Evolutionary conservation across 2,888 invertebrate genomes (phyloP), one percentile per base, ranked within the genome.

Genomic region (Cecidostiba fungosa): DNA sequence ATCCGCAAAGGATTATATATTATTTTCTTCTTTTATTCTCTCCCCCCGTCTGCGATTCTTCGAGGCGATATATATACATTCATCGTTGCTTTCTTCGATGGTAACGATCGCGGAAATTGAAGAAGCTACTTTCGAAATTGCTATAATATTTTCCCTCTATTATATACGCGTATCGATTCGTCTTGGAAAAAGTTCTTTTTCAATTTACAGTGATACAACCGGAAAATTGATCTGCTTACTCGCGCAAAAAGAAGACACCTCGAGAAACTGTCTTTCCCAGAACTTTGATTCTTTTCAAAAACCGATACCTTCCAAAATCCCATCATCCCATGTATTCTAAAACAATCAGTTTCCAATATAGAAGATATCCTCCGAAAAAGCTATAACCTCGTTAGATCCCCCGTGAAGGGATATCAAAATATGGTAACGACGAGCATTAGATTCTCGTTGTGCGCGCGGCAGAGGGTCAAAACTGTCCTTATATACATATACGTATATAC

Each of bases 401-500:
- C 16, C 2, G 1, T 1, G n/a, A n/a, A 43, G 23, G 66, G 26
- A 66, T n/a, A n/a, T 66, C 66, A 10, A 36, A 76, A 76, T 76
- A 76, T 32, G 76, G 54, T 59, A 76, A 76, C 54, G 36, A 19
- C 54, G 29, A 54, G 26, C 76, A 54, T 76, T 76, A 76, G 54
- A 76, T 76, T 54, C 76, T 76, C 76, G 32, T 76, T n/a, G 16
- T n/a, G 12, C 29, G 19, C 54, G 6, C 16, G 54, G 3, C 19
- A 59, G 54, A 54, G 50, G 26, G 62, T 77, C 77, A 77, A 76
- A 66, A 77, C 66, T 77, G 43, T 6, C 43, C 39, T 39, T 59
- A 39, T 23, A 59, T n/a, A 59, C n/a, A 3, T 23, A 43, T 16
- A 77, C 19, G 59, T 8, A 19, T 47, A 47, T 47, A 47, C 12